Evolutionary conservation across 2,888 invertebrate species (phyloP).

Genomic region (Drosophila phalerata): DNA sequence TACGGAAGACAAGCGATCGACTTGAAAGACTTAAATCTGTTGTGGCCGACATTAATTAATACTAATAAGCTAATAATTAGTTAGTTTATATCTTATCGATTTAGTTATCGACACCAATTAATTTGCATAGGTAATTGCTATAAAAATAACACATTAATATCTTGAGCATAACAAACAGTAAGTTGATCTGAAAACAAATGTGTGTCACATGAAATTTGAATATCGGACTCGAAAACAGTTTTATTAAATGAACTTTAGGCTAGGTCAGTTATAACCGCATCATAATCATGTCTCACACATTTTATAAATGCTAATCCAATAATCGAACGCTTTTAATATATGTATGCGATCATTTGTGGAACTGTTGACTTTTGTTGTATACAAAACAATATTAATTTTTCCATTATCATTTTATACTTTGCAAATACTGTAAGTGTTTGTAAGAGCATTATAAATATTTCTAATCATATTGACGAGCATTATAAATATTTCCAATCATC

Average conservation of each 20-base stretch:
- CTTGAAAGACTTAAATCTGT: slow-evolving; percentile 26
- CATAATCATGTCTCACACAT: slow-evolving; percentile 3
- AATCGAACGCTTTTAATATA: neutral
- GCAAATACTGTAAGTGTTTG: neutral
- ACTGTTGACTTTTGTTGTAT: too few relatives aligned
- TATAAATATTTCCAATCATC: neutral
- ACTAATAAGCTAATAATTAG: slow-evolving; percentile 21
- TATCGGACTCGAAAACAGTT: slow-evolving; percentile 26
- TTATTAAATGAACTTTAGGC: slow-evolving; percentile 40
- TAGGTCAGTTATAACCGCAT: slow-evolving; percentile 59
- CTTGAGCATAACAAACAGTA: slow-evolving; percentile 7
- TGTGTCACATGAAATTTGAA: slow-evolving; percentile 66
- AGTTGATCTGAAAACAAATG: slow-evolving; percentile 30
- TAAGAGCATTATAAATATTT: neutral
- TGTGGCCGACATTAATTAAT: slow-evolving; percentile 35
- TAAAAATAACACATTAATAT: neutral
- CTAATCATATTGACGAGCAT: neutral
- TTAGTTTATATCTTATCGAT: slow-evolving; percentile 9
- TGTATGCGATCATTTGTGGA: neutral
- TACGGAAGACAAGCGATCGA: slow-evolving; percentile 33
- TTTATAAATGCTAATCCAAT: slow-evolving; percentile 25
- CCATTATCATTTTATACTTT: neutral
- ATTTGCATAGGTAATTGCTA: slow-evolving; percentile 55
- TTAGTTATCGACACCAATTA: slow-evolving; percentile 3
- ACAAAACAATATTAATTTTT: too few relatives aligned